Conservation (phyloP, 1,140 invertebrate genomes). For the Aphelenchoides besseyi region DNA sequence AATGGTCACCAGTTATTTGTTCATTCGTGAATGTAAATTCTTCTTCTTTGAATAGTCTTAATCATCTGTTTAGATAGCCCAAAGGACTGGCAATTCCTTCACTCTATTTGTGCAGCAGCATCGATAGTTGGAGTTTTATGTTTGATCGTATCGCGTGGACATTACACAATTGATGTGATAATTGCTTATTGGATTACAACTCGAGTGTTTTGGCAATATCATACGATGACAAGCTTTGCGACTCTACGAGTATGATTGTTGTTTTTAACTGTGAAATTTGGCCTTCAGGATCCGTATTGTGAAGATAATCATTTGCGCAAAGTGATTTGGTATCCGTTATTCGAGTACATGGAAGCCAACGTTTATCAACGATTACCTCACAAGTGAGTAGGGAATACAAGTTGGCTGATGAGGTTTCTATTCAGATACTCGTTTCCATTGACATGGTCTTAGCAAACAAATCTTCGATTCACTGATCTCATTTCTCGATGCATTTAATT, state of each 20-base stretch:
- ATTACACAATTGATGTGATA: constrained; percentile 22
- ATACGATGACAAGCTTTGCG: neutral
- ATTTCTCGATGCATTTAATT: too few species aligned
- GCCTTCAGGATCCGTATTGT: too few species aligned
- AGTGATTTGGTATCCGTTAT: too few species aligned
- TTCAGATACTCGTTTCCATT: too few species aligned
- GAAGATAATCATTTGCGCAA: too few species aligned
- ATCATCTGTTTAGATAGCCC: constrained; percentile 31
- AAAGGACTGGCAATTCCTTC: constrained; percentile 21
- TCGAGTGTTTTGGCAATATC: constrained; percentile 29
- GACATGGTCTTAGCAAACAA: too few species aligned
- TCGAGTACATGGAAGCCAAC: too few species aligned
- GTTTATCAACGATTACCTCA: too few species aligned
- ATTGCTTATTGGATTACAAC: constrained; percentile 49
- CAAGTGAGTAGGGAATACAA: too few species aligned
- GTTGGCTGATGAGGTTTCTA: too few species aligned
- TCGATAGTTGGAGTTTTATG: constrained; percentile 29
- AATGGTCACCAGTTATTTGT: constrained; percentile 76
- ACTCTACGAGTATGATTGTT: neutral
- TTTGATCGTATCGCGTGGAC: constrained; percentile 35
- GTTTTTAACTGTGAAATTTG: neutral
- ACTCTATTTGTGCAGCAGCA: constrained; percentile 10
- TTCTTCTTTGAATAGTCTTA: neutral
- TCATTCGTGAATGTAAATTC: constrained; percentile 74
- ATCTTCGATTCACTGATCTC: too few species aligned